These are phyloP conservation scores for Plagiodera versicolora DNA, from an alignment of 2,888 invertebrate species.

Conservation along the genomic window DNA sequence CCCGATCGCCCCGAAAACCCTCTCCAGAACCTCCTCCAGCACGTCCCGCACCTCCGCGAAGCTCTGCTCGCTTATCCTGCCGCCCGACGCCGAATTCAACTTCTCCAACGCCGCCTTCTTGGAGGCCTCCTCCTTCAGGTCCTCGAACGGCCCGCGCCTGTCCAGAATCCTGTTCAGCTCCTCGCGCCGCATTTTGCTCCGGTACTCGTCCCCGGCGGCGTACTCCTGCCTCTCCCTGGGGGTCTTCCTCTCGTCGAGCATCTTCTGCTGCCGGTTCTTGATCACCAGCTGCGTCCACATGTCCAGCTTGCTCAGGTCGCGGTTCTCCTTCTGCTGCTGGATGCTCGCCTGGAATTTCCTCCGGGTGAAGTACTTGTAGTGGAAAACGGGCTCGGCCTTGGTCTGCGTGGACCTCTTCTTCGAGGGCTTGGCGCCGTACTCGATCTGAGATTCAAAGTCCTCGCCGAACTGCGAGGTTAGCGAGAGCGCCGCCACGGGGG, in stretches of 20 bases:
- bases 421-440: slow-evolving; percentile 55
- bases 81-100: slow-evolving; percentile 36
- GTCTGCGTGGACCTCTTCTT: slow-evolving; percentile 52
- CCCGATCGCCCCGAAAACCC: slow-evolving; percentile 36
- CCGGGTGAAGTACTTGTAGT: slow-evolving; percentile 63
- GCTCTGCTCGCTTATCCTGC: slow-evolving; percentile 43
- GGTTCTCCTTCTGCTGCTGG: slow-evolving; percentile 62
- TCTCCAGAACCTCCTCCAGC: slow-evolving; percentile 47
- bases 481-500: slow-evolving; percentile 67
- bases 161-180: slow-evolving; percentile 69
- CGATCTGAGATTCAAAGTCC: slow-evolving; percentile 61
- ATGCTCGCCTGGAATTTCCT: slow-evolving; percentile 57
- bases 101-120: slow-evolving; percentile 52
- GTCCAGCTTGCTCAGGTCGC: slow-evolving; percentile 76
- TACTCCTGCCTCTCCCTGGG: slow-evolving; percentile 51
- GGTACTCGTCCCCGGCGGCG: slow-evolving; percentile 51
- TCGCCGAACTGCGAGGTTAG: slow-evolving; percentile 63
- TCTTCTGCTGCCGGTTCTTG: slow-evolving; percentile 57
- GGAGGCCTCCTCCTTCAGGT: slow-evolving; percentile 46
- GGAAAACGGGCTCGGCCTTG: slow-evolving; percentile 52
- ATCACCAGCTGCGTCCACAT: slow-evolving; percentile 82
- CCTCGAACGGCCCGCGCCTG: slow-evolving; percentile 54
- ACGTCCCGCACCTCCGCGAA: slow-evolving; percentile 47
- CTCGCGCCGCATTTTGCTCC: slow-evolving; percentile 52
- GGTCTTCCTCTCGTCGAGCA: slow-evolving; percentile 47